These are phyloP conservation scores for Drosophila baimaii DNA, from an alignment of 1,140 invertebrate genomes.

Conservation along the genomic window DNA sequence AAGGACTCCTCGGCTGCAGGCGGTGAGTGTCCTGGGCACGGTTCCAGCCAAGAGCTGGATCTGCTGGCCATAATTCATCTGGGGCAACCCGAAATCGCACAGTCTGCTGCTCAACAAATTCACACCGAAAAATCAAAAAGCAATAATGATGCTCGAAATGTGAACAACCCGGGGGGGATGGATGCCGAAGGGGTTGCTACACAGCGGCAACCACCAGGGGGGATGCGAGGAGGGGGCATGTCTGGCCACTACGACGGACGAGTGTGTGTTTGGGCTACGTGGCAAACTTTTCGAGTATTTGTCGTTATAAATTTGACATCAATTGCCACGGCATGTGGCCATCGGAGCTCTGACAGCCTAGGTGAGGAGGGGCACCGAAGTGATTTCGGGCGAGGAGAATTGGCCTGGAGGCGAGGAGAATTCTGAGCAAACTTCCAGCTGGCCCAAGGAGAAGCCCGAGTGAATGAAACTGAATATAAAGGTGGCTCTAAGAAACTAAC, in stretches of 20 bases:
- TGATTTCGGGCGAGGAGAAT: conserved; percentile 17
- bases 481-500: neutral
- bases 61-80: conserved; percentile 68
- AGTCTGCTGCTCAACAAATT: conserved; percentile 62
- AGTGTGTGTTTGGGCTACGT: conserved; percentile 47
- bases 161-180: conserved; percentile 32
- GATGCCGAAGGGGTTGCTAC: neutral
- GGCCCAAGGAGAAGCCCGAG: neutral
- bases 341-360: conserved; percentile 40
- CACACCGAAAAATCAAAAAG: conserved; percentile 80
- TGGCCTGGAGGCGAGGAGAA: conserved; percentile 29
- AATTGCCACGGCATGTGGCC: conserved; percentile 71
- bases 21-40: conserved; percentile 51
- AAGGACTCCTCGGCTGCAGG: conserved; percentile 40
- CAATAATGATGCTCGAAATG: conserved; percentile 78
- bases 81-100: conserved; percentile 22
- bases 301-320: conserved; percentile 80
- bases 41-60: conserved; percentile 49
- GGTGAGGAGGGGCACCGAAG: conserved; percentile 17
- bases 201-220: neutral
- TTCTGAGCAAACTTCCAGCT: neutral
- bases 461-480: neutral
- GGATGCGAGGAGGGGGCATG: conserved; percentile 1
- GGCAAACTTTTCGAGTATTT: conserved; percentile 69
- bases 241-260: conserved; percentile 23